Evolutionary conservation across 2,113 vertebrate genomes (phyloP).

Genomic region (Gobio gobio): DNA sequence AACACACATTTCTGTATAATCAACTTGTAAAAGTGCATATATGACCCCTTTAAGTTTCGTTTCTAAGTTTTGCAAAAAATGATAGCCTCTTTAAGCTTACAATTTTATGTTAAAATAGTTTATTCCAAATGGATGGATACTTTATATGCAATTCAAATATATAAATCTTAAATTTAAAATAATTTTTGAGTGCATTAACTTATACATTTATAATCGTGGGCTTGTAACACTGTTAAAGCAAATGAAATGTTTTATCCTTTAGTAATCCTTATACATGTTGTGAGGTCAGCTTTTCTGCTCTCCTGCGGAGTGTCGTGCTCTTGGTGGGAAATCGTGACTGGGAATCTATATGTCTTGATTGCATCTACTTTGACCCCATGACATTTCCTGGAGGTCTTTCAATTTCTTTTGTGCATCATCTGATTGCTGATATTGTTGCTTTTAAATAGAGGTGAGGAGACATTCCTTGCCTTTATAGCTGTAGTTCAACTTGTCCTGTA

Average conservation of each 20-base stretch:
- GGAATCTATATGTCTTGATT: slow-evolving; percentile 36
- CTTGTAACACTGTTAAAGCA: background rate
- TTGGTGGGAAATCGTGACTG: slow-evolving; percentile 24
- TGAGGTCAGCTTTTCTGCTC: background rate
- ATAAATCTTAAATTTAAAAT: no score
- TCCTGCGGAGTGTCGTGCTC: background rate
- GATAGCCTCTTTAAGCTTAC: background rate
- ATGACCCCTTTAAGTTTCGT: no score
- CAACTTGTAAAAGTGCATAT: no score
- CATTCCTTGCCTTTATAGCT: background rate
- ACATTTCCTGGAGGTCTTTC: background rate
- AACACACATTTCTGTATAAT: no score
- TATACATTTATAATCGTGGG: background rate
- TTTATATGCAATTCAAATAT: background rate
- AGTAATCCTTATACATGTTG: background rate
- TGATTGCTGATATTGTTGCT: slow-evolving; percentile 38
- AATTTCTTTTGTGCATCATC: slow-evolving; percentile 13
- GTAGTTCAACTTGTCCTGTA: slow-evolving; percentile 34
- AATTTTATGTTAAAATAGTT: background rate
- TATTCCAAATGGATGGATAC: background rate
- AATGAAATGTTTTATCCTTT: background rate
- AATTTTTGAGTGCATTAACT: background rate
- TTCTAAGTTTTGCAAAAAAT: no score
- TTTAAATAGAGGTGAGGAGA: slow-evolving; percentile 17
- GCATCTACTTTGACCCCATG: slow-evolving; percentile 25